A percentile compares a stretch with the other conserved stretches of the same genome.
Conservation (phyloP, 2,113 vertebrate species). For the Sinocyclocheilus anophthalmus region DNA sequence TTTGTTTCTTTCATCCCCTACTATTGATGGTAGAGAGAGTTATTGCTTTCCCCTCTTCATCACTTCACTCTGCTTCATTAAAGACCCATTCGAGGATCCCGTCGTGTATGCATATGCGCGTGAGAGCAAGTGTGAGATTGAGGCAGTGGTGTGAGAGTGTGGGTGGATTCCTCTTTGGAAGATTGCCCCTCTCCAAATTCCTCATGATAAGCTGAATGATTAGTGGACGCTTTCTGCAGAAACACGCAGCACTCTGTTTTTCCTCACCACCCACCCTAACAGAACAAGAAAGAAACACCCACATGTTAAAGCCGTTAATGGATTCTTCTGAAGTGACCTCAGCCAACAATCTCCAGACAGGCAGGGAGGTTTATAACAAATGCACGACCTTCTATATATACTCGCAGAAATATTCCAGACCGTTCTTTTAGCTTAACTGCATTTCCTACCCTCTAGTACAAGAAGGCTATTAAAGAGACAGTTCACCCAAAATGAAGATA, state of each 20-base stretch:
- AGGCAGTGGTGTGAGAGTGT: neutral
- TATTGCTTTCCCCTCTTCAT: neutral
- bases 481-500: neutral
- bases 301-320: conserved; percentile 42
- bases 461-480: neutral
- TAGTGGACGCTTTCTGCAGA: conserved; percentile 32
- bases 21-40: neutral
- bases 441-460: neutral
- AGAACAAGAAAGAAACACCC: conserved; percentile 33
- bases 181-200: conserved; percentile 38
- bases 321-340: conserved; percentile 37
- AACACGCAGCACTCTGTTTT: conserved; percentile 27
- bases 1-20: neutral
- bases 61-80: conserved; percentile 9
- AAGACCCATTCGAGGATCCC: conserved; percentile 1
- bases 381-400: neutral
- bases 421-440: neutral
- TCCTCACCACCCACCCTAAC: conserved; percentile 29
- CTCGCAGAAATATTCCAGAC: conserved; percentile 3
- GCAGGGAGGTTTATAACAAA: neutral
- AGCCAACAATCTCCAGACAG: conserved; percentile 17
- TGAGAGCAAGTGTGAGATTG: conserved; percentile 4
- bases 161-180: conserved; percentile 37
- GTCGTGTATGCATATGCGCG: neutral
- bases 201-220: conserved; percentile 39